Base-by-base conservation (phyloP, 2,113 vertebrate genomes). In the Erythrolamprus reginae region DNA sequence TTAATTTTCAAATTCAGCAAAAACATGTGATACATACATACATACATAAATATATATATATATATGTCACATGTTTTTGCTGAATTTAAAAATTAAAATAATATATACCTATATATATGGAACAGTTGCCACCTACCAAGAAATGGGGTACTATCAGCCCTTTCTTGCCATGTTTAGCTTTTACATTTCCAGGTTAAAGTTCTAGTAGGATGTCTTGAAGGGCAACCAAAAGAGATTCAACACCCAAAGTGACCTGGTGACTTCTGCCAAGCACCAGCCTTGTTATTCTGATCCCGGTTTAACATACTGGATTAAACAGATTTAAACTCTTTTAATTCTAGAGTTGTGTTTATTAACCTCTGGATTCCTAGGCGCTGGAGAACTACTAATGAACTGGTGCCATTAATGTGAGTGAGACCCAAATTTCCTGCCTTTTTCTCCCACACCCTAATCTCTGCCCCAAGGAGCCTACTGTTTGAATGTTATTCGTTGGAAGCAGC, bases 181-280 rank as follows among this genome's bases (percentile, higher is more conserved):
- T 90, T 87, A 90, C 90, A 82, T 90, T 87, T 45, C 58, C 26
- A 48, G 90, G 61, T 70, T 77, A 24, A 8, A 33, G 38, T 58
- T 58, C 26, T 77, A 65, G 51, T 28, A 77, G 84, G 42, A 48
- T 38, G 5, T 33, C 26, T 55, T 45, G 38, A 84, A 77, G 28
- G 10, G 1, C 89, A 77, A 84, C 48, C 50, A 26, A 19, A 47
- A 65, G 17, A 38, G 28, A 38, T 47, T 26, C 8, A 61, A 52
- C 12, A 7, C 17, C 84, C 10, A 2, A 47, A 82, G 0, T 24
- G 24, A 55, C 24, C 65, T 19, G 15, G 24, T 26, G 13, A 24
- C 23, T 1, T 42, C n/a, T 38, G 51, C 38, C 50, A 42, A 19
- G 19, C 85, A 56, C n/a, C 28, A 28, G 8, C 3, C 61, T 21